Evolutionary conservation across 2,888 invertebrate species (phyloP), one percentile per base, ranked within the genome.

Genomic region (Drosophila nigritarsus): DNA sequence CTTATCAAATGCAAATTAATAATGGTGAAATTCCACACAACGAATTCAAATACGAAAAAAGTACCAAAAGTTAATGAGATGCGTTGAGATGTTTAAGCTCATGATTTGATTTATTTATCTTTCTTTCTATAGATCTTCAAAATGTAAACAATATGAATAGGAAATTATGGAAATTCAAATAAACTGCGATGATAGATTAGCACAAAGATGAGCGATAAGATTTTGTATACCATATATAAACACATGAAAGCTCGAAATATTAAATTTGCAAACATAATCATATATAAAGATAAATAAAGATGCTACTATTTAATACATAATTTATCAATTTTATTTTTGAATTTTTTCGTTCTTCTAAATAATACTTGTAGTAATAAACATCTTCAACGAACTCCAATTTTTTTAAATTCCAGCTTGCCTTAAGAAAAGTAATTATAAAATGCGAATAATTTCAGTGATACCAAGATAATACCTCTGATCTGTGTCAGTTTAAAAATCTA

Each of bases 1-100:
- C 90, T 91, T 85, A 88, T 91, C 91, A 92, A 89, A 92, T 87
- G 87, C 83, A 87, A 91, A 91, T 91, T 18, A 29, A 50, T 18
- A 50, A 29, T 53, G 53, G 54, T 64, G 68, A 83, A 79, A 82
- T 82, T 79, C 67, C 81, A 70, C 53, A 54, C 56, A 67, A 60
- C 30, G n/a, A 49, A 53, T 32, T 36, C 45, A 65, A 64, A 50
- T 32, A 27, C 65, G 48, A 38, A 56, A 30, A 38, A 59, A 30
- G 20, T 56, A 56, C 42, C 9, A 20, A 27, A 13, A 27, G 30
- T 13, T 62, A 56, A 55, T 55, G 38, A 29, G 40, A 62, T 62
- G 40, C 61, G 32, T 1, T 62, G 8, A 34, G 42, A 9, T 18
- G 27, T 24, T n/a, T 36, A 30, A 60, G 24, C 15, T 34, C 30